Evolutionary conservation across 1,140 invertebrate species (phyloP).

Genomic region (Brachionus koreanus): DNA sequence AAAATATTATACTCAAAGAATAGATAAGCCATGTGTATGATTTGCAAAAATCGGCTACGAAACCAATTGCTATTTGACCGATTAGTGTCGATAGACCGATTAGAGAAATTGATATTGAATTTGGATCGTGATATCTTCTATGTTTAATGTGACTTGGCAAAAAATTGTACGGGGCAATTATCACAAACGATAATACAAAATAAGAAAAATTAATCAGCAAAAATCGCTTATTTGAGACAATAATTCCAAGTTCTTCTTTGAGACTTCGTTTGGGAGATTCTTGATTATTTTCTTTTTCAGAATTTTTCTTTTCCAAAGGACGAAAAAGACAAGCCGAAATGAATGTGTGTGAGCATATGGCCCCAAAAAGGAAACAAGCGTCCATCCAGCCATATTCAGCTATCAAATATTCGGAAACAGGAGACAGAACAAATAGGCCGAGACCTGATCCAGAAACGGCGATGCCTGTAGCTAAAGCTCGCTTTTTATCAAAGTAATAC

Average conservation of each 20-base stretch:
- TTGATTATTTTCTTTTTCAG: background rate
- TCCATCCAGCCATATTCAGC: conserved; percentile 46
- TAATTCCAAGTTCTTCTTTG: background rate
- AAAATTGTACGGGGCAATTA: conserved; percentile 77
- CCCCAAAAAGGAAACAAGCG: conserved; percentile 37
- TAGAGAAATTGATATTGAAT: conserved; percentile 82
- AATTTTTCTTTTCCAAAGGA: background rate
- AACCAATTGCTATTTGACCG: conserved; percentile 61
- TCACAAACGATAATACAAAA: conserved; percentile 90
- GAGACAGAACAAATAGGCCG: conserved; percentile 53
- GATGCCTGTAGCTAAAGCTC: conserved; percentile 82
- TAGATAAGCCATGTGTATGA: conserved; percentile 69
- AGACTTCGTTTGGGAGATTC: background rate
- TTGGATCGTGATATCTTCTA: conserved; percentile 66
- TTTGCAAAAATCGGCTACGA: conserved; percentile 62
- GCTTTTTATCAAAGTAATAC: conserved; percentile 85
- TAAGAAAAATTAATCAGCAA: conserved; percentile 85
- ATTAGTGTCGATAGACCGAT: conserved; percentile 67
- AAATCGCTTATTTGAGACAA: conserved; percentile 64
- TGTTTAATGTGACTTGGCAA: conserved; percentile 53
- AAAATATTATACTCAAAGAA: conserved; percentile 75
- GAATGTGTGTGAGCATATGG: conserved; percentile 26
- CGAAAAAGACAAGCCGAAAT: conserved; percentile 31
- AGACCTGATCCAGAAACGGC: conserved; percentile 61
- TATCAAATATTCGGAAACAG: conserved; percentile 51